Evolutionary conservation across 2,113 vertebrate species (phyloP), one percentile per base, ranked within the genome.

Genomic region (Genyomyrus donnyi): DNA sequence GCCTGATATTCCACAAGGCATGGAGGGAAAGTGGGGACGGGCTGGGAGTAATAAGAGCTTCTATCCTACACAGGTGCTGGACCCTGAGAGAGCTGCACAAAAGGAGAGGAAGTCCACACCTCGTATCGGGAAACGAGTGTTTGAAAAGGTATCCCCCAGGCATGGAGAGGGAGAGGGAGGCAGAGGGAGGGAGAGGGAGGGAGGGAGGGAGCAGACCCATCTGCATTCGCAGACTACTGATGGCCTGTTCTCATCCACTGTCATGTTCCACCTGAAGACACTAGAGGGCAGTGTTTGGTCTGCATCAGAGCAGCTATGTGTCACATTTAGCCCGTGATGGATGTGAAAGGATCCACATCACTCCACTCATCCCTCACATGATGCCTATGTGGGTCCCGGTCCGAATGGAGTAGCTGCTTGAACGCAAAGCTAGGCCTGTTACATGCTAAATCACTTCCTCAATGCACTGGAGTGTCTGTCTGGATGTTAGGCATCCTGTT

Each of bases 261-360:
- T 27, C 17, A 3, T 2, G 13, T 48, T 87, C 27, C 85, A 6
- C n/a, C 85, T 17, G 48, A 52, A 87, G 93, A 94, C 96, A 95
- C 96, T 95, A 95, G 96, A 94, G 95, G 96, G 95, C 94, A 94
- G 91, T 95, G 93, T 94, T 93, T 91, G 42, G 94, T 91, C 92
- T 85, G 45, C 83, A 85, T 85, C 24, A 48, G 8, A 46, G 6
- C 21, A 85, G 83, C 83, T 46, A 0, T 15, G 13, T 35, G 5
- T 48, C 9, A 39, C 35, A 42, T 80, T 80, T 17, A 70, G 5
- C 31, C 15, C 0, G 10, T 80, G 17, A 80, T 19, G 74, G 74
- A 80, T 80, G 74, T 7, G 35, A 42, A 42, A 80, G 35, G 35
- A 80, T 80, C 35, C 13, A 80, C 35, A 42, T 80, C 31, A 80